phyloP scores from a whole-genome alignment of 1,140 invertebrate genomes.

The Muscidifurax raptorellus region DNA sequence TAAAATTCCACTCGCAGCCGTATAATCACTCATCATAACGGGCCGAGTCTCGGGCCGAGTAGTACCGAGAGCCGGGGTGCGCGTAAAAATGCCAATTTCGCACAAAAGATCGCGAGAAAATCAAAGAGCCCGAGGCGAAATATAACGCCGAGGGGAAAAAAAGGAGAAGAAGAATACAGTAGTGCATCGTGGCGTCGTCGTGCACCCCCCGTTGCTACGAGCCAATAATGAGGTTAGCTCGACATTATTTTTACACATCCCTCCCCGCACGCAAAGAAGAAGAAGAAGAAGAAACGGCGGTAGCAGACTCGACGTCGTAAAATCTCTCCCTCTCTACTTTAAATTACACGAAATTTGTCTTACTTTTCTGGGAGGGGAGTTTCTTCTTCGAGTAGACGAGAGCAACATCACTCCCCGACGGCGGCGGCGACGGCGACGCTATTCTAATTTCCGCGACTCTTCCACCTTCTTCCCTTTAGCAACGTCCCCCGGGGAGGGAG shows the following conservation, averaged over 20 bases:
- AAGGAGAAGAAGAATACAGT: not conserved
- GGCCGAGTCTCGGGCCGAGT: not conserved
- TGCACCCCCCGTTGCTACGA: slow-evolving; percentile 26
- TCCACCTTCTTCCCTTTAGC: not conserved
- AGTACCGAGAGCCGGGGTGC: not conserved
- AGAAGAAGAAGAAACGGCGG: slow-evolving; percentile 9
- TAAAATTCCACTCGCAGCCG: slow-evolving; percentile 1
- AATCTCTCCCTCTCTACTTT: slow-evolving; percentile 52
- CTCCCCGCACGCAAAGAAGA: slow-evolving; percentile 28
- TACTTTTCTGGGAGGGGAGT: slow-evolving; percentile 51
- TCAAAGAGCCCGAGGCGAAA: slow-evolving; percentile 3
- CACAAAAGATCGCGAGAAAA: not conserved
- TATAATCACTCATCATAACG: not conserved
- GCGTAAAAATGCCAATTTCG: slow-evolving; percentile 26
- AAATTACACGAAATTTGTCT: slow-evolving; percentile 63
- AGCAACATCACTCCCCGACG: slow-evolving; percentile 36
- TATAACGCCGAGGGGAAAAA: not conserved
- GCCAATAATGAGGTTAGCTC: slow-evolving; percentile 52
- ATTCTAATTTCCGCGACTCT: slow-evolving; percentile 56
- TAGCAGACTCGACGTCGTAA: slow-evolving; percentile 25
- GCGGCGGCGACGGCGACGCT: slow-evolving; percentile 30
- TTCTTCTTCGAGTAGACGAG: slow-evolving; percentile 38
- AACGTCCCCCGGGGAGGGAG: slow-evolving; percentile 37
- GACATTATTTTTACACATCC: slow-evolving; percentile 46
- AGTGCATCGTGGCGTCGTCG: slow-evolving; percentile 2